These are phyloP conservation scores for Neocrepidodera transversa DNA, from an alignment of 2,888 invertebrate species.

Conservation along the genomic window DNA sequence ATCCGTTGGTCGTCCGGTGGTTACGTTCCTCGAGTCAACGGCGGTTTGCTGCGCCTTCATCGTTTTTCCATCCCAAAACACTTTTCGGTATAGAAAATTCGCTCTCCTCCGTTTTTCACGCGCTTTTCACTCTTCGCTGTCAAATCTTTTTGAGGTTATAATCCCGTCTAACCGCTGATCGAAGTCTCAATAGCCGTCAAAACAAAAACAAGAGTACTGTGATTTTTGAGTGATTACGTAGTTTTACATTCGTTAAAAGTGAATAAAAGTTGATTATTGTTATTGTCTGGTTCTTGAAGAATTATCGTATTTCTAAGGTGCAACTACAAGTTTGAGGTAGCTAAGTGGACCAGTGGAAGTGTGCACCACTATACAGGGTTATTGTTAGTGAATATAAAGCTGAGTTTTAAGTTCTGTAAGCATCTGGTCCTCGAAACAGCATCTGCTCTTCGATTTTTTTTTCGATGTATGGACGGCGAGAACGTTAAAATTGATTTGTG, in stretches of 20 bases:
- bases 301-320: slow-evolving; percentile 19
- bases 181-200: slow-evolving; percentile 18
- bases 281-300: no score
- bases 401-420: slow-evolving; percentile 44
- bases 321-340: slow-evolving; percentile 35
- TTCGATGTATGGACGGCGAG: slow-evolving; percentile 24
- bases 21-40: slow-evolving; percentile 17
- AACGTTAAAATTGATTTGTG: slow-evolving; percentile 34
- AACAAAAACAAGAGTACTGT: background rate
- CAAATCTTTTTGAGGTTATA: slow-evolving; percentile 7
- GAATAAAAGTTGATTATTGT: no score
- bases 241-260: slow-evolving; percentile 23
- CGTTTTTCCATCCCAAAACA: slow-evolving; percentile 6
- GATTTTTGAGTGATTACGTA: slow-evolving; percentile 16
- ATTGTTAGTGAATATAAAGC: slow-evolving; percentile 19
- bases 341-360: slow-evolving; percentile 34
- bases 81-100: slow-evolving; percentile 16
- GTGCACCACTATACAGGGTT: slow-evolving; percentile 12
- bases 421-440: slow-evolving; percentile 52
- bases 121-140: background rate
- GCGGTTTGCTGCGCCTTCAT: slow-evolving; percentile 6
- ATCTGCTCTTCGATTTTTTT: slow-evolving; percentile 47
- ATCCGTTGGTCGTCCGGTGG: slow-evolving; percentile 34
- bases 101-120: slow-evolving; percentile 12
- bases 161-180: slow-evolving; percentile 25